phyloP scores from a whole-genome alignment of 2,797 vertebrate genomes.

The Cyclura pinguis region DNA sequence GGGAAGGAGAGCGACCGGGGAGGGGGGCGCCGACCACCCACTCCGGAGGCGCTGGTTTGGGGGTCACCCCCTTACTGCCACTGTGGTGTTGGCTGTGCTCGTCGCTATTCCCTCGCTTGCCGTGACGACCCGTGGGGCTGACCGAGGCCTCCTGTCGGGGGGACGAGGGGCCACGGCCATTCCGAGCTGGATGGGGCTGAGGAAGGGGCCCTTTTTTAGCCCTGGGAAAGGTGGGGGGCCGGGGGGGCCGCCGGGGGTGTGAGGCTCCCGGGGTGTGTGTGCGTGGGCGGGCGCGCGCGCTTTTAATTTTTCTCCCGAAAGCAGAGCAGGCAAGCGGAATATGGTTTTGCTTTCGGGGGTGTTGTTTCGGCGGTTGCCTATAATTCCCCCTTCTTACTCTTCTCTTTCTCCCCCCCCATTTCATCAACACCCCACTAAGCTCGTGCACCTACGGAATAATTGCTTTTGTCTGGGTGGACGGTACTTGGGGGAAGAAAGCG shows the following conservation, averaged over 20 bases:
- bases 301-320: too few species aligned
- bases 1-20: too few species aligned
- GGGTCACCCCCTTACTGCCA: too few species aligned
- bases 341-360: background rate
- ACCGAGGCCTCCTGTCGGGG: background rate
- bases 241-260: background rate
- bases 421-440: slow-evolving; percentile 70
- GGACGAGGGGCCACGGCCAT: too few species aligned
- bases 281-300: background rate
- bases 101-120: too few species aligned
- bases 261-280: background rate
- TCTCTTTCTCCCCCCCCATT: background rate
- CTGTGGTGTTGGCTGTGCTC: too few species aligned
- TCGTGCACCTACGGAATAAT: slow-evolving; percentile 91
- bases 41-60: too few species aligned
- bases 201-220: slow-evolving; percentile 16
- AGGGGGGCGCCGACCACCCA: too few species aligned
- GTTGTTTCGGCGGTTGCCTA: background rate
- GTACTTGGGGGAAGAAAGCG: slow-evolving; percentile 75
- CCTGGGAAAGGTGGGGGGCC: background rate
- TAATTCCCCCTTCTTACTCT: slow-evolving; percentile 1
- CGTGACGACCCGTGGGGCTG: background rate
- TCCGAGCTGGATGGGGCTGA: background rate
- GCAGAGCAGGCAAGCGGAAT: background rate
- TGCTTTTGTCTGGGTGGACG: slow-evolving; percentile 96